Evolutionary conservation across 2,888 invertebrate genomes (phyloP).

Genomic region (Pilophorus perplexus): DNA sequence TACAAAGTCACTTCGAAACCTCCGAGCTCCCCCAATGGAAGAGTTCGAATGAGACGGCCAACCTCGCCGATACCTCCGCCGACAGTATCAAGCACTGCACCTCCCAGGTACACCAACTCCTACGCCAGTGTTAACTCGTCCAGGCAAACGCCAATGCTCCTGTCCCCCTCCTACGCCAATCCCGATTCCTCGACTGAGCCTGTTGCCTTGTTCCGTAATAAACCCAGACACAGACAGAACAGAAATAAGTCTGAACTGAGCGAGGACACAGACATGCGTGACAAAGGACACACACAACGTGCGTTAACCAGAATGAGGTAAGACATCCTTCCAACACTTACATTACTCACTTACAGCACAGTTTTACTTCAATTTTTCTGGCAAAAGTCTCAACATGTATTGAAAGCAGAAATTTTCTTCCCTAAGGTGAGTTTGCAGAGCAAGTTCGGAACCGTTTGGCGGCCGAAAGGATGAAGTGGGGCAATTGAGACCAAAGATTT

Average conservation of each 20-base stretch:
- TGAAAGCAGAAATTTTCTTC: too few species aligned
- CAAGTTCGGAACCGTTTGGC: too few species aligned
- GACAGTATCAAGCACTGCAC: not conserved
- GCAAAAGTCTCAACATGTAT: too few species aligned
- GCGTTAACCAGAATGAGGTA: constrained; percentile 43
- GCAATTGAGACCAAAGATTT: too few species aligned
- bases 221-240: constrained; percentile 36
- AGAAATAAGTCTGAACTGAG: constrained; percentile 35
- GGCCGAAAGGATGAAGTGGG: too few species aligned
- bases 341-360: not conserved
- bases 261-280: constrained; percentile 36
- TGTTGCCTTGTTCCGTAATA: constrained; percentile 2
- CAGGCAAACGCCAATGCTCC: constrained; percentile 20
- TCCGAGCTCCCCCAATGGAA: not conserved
- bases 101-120: constrained; percentile 4
- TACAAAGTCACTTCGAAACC: constrained; percentile 3
- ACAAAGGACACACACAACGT: constrained; percentile 44
- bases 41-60: constrained; percentile 20
- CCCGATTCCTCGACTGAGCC: constrained; percentile 23
- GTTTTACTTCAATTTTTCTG: too few species aligned
- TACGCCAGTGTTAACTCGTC: constrained; percentile 19
- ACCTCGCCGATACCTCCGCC: constrained; percentile 16
- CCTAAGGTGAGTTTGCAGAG: too few species aligned
- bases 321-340: constrained; percentile 20
- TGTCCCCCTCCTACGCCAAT: constrained; percentile 14